Conservation (phyloP, 2,113 vertebrate genomes). For the Ornithorhynchus anatinus region DNA sequence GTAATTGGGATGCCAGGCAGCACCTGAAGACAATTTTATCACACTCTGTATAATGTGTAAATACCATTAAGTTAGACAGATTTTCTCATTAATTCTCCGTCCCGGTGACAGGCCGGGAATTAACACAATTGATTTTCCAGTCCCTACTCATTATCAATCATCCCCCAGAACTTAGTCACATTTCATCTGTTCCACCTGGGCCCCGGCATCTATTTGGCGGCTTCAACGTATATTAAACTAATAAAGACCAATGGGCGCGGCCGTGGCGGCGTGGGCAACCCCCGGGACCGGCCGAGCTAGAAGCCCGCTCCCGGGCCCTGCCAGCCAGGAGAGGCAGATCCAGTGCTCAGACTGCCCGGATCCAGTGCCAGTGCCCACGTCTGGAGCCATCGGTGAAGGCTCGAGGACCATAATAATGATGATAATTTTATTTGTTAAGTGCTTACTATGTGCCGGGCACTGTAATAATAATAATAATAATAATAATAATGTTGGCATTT, state of each 20-base stretch:
- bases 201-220: conserved; percentile 50
- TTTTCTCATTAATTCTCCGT: conserved; percentile 78
- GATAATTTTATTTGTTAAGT: too few relatives aligned
- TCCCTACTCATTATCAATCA: conserved; percentile 76
- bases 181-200: conserved; percentile 71
- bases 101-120: conserved; percentile 75
- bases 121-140: conserved; percentile 80
- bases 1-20: conserved; percentile 59
- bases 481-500: too few relatives aligned
- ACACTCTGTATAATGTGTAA: conserved; percentile 74
- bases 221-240: conserved; percentile 65
- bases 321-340: too few relatives aligned
- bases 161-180: conserved; percentile 71
- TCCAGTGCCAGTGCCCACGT: too few relatives aligned
- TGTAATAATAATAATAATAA: too few relatives aligned
- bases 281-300: neutral
- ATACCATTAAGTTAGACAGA: conserved; percentile 74
- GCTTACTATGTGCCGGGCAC: too few relatives aligned
- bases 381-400: too few relatives aligned
- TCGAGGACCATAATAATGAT: too few relatives aligned
- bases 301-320: neutral
- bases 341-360: too few relatives aligned
- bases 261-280: neutral
- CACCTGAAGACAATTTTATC: conserved; percentile 69
- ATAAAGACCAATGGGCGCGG: conserved; percentile 44